A percentile compares a stretch with the other conserved stretches of the same genome.
Conservation (phyloP, 1,140 invertebrate genomes). For the Neotoxoptera formosana region DNA sequence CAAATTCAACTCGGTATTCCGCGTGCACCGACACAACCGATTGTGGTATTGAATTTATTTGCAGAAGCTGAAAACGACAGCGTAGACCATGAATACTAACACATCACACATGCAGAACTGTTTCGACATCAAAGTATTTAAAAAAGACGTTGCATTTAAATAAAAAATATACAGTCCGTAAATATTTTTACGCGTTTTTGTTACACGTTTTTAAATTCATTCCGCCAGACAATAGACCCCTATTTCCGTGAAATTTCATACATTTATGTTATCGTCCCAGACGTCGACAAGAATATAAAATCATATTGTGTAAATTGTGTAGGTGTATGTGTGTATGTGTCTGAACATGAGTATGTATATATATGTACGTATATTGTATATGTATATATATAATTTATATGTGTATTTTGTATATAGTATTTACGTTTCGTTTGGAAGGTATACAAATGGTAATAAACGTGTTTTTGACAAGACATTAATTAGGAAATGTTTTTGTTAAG, state of each 20-base stretch:
- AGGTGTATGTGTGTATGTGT: background rate
- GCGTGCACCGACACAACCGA: background rate
- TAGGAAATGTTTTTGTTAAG: background rate
- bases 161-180: background rate
- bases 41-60: background rate
- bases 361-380: no score
- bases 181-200: background rate
- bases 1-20: background rate
- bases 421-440: background rate
- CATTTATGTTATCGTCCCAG: background rate
- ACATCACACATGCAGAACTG: background rate
- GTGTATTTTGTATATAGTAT: background rate
- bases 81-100: background rate
- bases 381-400: background rate
- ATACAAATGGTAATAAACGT: constrained; percentile 3
- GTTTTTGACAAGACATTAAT: constrained; percentile 39
- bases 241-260: background rate
- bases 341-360: background rate
- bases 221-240: background rate
- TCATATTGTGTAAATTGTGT: background rate
- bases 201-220: background rate
- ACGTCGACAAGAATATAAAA: constrained; percentile 6
- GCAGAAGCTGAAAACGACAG: background rate
- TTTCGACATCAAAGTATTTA: background rate
- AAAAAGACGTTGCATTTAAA: background rate